Percentiles rank a stretch among this genome's conserved stretches.
phyloP scores from a whole-genome alignment of 2,888 invertebrate genomes.

The Nysson spinosus region DNA sequence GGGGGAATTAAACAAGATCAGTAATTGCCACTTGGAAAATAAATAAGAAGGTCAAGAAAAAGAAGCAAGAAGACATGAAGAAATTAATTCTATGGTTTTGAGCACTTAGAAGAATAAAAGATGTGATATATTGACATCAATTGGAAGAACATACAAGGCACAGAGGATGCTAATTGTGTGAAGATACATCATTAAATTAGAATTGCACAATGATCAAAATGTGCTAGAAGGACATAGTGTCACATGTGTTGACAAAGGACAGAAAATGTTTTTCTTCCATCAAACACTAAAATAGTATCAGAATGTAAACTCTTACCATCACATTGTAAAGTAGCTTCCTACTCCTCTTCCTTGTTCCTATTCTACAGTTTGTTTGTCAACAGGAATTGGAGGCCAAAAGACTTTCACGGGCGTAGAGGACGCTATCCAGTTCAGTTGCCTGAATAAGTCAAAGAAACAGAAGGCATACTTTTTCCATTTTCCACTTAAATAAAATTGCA shows the following conservation, averaged over 20 bases:
- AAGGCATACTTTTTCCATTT: slow-evolving; percentile 6
- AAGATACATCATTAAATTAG: slow-evolving; percentile 17
- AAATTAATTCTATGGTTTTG: neutral
- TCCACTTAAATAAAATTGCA: slow-evolving; percentile 4
- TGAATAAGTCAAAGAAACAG: slow-evolving; percentile 49
- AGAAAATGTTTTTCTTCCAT: slow-evolving; percentile 24
- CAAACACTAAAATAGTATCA: slow-evolving; percentile 34
- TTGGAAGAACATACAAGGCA: neutral
- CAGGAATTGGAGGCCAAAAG: slow-evolving; percentile 20
- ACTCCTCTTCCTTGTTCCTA: slow-evolving; percentile 12
- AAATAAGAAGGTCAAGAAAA: slow-evolving; percentile 4
- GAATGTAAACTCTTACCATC: slow-evolving; percentile 30
- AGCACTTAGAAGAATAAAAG: neutral
- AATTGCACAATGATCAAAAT: slow-evolving; percentile 29
- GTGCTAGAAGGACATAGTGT: slow-evolving; percentile 32
- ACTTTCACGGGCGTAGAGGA: neutral
- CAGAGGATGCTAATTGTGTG: slow-evolving; percentile 6
- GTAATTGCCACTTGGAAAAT: neutral
- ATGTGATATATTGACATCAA: too few species aligned
- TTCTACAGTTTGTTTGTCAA: slow-evolving; percentile 30
- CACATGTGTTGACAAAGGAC: slow-evolving; percentile 30
- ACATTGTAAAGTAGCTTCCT: slow-evolving; percentile 26
- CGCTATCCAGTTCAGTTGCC: neutral
- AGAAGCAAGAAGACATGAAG: neutral
- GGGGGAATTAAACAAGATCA: neutral